Evolutionary conservation across 2,888 invertebrate species (phyloP).

Genomic region (Drepanosiphum platanoidis): DNA sequence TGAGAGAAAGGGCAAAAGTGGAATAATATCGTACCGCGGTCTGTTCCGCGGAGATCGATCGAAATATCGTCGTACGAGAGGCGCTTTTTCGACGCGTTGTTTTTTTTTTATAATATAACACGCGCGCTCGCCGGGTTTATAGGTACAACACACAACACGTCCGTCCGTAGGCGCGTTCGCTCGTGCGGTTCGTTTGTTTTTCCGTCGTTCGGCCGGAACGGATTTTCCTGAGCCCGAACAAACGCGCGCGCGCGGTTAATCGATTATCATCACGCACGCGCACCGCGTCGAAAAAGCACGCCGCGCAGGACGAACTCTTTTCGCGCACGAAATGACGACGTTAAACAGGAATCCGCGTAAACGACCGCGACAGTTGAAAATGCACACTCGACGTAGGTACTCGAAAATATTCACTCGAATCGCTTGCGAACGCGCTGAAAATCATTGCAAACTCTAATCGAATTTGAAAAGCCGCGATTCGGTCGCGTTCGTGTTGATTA

Average conservation of each 20-base stretch:
- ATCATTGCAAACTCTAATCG: no score
- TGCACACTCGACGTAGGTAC: no score
- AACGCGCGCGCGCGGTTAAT: slow-evolving; percentile 33
- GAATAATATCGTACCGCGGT: not conserved
- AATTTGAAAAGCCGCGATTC: no score
- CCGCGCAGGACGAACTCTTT: not conserved
- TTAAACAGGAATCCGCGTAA: no score
- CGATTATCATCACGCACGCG: slow-evolving; percentile 41
- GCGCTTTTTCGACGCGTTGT: not conserved
- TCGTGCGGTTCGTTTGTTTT: slow-evolving; percentile 56
- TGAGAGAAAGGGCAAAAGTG: slow-evolving; percentile 19
- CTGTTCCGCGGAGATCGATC: no score
- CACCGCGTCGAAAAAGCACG: not conserved
- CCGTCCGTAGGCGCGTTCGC: slow-evolving; percentile 44
- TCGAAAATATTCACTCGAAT: no score
- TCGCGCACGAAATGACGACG: no score
- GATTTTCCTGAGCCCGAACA: not conserved
- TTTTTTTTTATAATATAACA: not conserved
- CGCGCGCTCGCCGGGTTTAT: not conserved
- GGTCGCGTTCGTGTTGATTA: no score
- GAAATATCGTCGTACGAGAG: not conserved
- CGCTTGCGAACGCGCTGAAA: no score
- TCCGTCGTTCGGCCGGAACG: slow-evolving; percentile 47
- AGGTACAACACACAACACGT: not conserved
- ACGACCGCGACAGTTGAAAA: no score